phyloP scores from a whole-genome alignment of 2,113 vertebrate species.

The Cathartes aura region DNA sequence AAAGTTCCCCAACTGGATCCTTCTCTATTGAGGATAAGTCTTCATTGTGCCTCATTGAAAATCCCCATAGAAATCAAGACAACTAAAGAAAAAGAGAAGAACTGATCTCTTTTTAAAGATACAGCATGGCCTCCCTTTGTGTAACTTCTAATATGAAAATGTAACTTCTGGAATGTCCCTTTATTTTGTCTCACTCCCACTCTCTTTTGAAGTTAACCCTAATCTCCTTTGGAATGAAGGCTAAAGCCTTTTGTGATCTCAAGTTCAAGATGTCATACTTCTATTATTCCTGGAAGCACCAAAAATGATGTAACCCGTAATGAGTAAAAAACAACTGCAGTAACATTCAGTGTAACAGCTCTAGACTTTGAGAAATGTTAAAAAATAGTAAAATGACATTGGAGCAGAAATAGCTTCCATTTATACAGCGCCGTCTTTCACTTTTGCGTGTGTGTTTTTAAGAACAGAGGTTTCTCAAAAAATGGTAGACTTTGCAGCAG shows the following conservation, averaged over 20 bases:
- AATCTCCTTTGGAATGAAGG: neutral
- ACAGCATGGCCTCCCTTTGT: neutral
- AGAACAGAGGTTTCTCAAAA: neutral
- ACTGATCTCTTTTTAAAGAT: neutral
- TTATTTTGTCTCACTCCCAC: neutral
- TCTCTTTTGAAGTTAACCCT: neutral
- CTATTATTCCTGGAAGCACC: neutral
- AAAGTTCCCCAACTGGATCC: neutral
- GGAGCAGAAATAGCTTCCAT: neutral
- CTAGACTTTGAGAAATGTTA: neutral
- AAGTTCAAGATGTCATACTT: neutral
- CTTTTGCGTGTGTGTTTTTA: neutral
- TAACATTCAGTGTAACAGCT: neutral
- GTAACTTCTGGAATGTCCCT: neutral
- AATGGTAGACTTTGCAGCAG: neutral
- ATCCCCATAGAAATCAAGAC: neutral
- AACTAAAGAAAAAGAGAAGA: neutral
- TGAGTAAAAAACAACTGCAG: neutral
- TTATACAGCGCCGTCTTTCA: fast-evolving
- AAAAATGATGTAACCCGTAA: neutral
- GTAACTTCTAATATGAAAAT: neutral
- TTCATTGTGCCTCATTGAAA: neutral
- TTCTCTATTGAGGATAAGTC: neutral
- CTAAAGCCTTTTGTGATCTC: neutral
- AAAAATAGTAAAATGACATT: neutral